phyloP scores from a whole-genome alignment of 2,113 vertebrate genomes.

The Isichthys henryi region DNA sequence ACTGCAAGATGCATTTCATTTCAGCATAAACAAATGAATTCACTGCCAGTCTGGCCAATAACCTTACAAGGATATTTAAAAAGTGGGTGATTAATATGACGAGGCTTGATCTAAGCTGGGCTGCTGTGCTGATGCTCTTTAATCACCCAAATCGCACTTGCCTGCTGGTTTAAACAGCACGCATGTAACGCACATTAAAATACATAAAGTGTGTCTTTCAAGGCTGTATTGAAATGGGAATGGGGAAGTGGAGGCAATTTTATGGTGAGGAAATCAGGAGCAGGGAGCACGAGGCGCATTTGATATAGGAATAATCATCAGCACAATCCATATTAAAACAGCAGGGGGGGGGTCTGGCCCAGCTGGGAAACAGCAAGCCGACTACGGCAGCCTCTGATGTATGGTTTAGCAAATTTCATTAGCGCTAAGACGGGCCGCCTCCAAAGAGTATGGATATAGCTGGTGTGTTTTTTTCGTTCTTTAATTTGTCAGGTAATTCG shows the following conservation, averaged over 20 bases:
- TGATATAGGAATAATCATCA: conserved; percentile 50
- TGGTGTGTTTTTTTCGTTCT: conserved; percentile 44
- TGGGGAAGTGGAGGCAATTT: conserved; percentile 34
- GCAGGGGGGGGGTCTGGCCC: conserved; percentile 35
- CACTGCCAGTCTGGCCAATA: conserved; percentile 24
- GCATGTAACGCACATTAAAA: conserved; percentile 24
- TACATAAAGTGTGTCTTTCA: conserved; percentile 20
- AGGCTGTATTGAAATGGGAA: conserved; percentile 17
- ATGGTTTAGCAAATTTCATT: conserved; percentile 59
- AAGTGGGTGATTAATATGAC: conserved; percentile 31
- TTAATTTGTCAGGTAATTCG: conserved; percentile 63
- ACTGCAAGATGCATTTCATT: conserved; percentile 40
- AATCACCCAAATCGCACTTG: conserved; percentile 37
- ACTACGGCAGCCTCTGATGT: conserved; percentile 52
- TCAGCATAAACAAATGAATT: conserved; percentile 16
- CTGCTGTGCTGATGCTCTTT: conserved; percentile 36
- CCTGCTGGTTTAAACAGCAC: conserved; percentile 15
- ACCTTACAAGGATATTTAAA: conserved; percentile 35
- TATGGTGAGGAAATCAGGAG: conserved; percentile 22
- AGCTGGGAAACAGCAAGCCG: conserved; percentile 26
- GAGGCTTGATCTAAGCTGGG: conserved; percentile 30
- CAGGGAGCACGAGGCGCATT: conserved; percentile 26
- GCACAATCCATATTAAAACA: conserved; percentile 49
- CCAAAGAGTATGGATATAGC: conserved; percentile 50
- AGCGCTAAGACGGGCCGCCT: conserved; percentile 43